Percentiles rank a stretch among this genome's conserved stretches.
Conservation (phyloP, 2,888 invertebrate genomes). For the Anarsia innoxiella region DNA sequence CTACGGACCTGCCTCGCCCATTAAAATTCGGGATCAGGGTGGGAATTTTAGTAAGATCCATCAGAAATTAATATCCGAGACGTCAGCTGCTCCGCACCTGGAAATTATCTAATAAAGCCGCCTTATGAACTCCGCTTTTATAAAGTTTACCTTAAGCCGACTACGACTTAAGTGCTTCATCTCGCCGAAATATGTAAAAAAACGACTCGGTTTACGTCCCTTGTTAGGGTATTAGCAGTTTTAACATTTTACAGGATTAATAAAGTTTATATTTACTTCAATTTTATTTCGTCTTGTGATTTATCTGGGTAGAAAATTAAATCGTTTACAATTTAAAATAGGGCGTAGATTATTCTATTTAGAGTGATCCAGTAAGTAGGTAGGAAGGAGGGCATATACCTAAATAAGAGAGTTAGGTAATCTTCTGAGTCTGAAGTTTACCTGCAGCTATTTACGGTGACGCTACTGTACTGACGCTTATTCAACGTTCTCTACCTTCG, state of each 20-base stretch:
- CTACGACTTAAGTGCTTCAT: constrained; percentile 40
- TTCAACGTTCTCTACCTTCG: too few species aligned
- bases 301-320: constrained; percentile 21
- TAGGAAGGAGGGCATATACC: too few species aligned
- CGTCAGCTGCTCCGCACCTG: constrained; percentile 63
- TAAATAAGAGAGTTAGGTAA: too few species aligned
- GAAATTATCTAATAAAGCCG: constrained; percentile 60
- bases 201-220: background rate
- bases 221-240: constrained; percentile 7
- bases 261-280: constrained; percentile 7
- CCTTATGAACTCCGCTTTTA: constrained; percentile 62
- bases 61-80: constrained; percentile 61
- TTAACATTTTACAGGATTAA: constrained; percentile 3
- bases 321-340: too few species aligned
- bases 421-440: too few species aligned
- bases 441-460: too few species aligned
- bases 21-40: constrained; percentile 42
- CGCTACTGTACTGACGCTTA: too few species aligned
- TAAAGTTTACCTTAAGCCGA: constrained; percentile 46
- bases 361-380: too few species aligned
- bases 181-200: constrained; percentile 31
- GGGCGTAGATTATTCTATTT: too few species aligned
- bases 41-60: constrained; percentile 42
- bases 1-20: constrained; percentile 22
- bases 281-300: constrained; percentile 8